Percentiles rank a stretch among this genome's conserved stretches.
Conservation (phyloP, 2,888 invertebrate genomes). For the Apodemia mormo region DNA sequence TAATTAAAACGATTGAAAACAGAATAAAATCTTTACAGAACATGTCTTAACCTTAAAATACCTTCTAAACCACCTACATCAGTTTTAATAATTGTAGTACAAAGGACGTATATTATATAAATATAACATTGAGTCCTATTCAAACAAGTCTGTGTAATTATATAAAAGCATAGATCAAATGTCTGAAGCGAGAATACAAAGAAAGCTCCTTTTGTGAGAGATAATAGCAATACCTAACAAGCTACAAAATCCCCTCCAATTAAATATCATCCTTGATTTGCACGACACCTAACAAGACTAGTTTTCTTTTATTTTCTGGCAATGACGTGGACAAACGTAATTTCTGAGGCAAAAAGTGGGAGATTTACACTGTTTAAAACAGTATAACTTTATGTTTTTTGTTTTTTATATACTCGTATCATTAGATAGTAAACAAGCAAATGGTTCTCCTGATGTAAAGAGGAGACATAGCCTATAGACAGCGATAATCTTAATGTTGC, state of each 20-base stretch:
- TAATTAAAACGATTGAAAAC: neutral
- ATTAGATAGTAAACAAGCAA: too few relatives aligned
- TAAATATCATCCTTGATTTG: conserved; percentile 9
- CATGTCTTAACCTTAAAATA: neutral
- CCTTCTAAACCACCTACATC: neutral
- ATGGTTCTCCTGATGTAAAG: too few relatives aligned
- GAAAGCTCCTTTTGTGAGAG: conserved; percentile 8
- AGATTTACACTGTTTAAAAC: too few relatives aligned
- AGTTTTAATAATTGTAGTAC: neutral
- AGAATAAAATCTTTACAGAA: neutral
- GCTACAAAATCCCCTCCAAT: conserved; percentile 9
- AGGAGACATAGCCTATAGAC: too few relatives aligned
- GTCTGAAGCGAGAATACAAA: neutral
- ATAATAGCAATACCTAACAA: neutral
- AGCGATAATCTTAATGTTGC: too few relatives aligned
- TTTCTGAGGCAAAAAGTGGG: neutral
- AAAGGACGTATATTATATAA: conserved; percentile 1
- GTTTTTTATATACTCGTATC: too few relatives aligned
- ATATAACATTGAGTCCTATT: conserved; percentile 2
- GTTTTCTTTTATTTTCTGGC: neutral
- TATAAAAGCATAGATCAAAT: conserved; percentile 14
- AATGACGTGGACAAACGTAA: neutral
- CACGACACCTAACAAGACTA: neutral
- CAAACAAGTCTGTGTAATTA: neutral
- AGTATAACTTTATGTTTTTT: too few relatives aligned